Conservation (phyloP, 2,797 vertebrate genomes). For the Rhinatrema bivittatum region DNA sequence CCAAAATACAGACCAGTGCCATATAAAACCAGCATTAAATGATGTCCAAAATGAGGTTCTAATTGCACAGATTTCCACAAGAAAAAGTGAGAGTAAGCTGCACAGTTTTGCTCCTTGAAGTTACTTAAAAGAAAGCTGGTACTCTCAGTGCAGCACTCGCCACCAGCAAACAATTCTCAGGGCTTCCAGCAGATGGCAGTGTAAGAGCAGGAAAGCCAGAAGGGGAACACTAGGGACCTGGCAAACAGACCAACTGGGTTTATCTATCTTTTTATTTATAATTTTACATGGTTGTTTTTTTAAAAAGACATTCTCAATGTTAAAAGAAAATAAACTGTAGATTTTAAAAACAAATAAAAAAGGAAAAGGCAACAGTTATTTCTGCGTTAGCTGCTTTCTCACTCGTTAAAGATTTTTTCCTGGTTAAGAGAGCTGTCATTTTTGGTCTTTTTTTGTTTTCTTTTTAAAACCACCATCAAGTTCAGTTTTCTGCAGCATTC, state of each 20-base stretch:
- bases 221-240: slow-evolving; percentile 22
- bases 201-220: not conserved
- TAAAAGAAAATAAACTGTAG: no score
- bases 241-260: slow-evolving; percentile 23
- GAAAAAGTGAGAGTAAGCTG: no score
- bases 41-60: not conserved
- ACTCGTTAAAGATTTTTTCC: no score
- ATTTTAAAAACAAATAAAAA: no score
- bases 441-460: not conserved
- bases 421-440: no score
- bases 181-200: slow-evolving; percentile 23
- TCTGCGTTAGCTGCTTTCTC: no score
- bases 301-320: no score
- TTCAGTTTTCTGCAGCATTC: slow-evolving; percentile 25
- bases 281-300: no score
- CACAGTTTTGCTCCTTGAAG: slow-evolving; percentile 31
- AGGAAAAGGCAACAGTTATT: slow-evolving; percentile 22
- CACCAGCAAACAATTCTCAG: slow-evolving; percentile 10
- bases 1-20: no score
- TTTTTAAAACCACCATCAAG: not conserved
- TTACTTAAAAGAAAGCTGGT: no score
- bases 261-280: slow-evolving; percentile 4
- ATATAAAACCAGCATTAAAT: not conserved
- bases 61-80: not conserved
- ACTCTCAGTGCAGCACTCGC: slow-evolving; percentile 10